A percentile compares a stretch with the other conserved stretches of the same genome.
These are phyloP conservation scores for Sinocyclocheilus rhinocerous DNA, from an alignment of 2,113 vertebrate species.

Conservation along the genomic window DNA sequence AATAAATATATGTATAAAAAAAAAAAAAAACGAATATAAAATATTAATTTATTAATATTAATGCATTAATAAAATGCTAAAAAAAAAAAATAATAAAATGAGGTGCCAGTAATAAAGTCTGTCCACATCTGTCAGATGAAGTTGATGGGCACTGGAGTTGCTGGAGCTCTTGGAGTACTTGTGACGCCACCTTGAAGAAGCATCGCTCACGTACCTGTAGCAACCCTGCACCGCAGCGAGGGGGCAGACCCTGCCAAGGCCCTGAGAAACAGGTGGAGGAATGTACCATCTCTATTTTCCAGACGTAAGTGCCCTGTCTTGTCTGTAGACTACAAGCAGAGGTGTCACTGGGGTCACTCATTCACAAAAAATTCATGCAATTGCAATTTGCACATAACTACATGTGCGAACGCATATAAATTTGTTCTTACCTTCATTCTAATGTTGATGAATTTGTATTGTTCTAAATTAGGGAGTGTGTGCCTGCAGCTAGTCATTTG, in stretches of 20 bases:
- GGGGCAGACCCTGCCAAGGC: slow-evolving; percentile 81
- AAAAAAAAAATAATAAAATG: neutral
- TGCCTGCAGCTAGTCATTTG: neutral
- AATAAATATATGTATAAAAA: neutral
- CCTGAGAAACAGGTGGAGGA: slow-evolving; percentile 70
- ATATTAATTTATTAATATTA: no score
- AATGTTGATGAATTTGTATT: neutral
- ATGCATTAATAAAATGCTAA: no score
- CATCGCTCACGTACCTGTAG: slow-evolving; percentile 79
- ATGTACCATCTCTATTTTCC: slow-evolving; percentile 84
- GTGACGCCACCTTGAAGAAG: slow-evolving; percentile 75
- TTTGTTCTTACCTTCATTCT: neutral
- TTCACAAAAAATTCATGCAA: neutral
- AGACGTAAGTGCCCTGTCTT: slow-evolving; percentile 68
- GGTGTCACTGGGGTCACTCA: neutral
- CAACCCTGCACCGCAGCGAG: slow-evolving; percentile 78
- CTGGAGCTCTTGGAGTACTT: slow-evolving; percentile 87
- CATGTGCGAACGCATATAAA: neutral
- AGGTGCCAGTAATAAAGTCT: neutral
- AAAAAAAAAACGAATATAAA: no score
- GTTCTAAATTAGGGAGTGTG: neutral
- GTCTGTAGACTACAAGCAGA: neutral
- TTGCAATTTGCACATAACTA: no score
- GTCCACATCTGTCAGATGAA: slow-evolving; percentile 69
- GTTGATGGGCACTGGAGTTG: slow-evolving; percentile 89